These are phyloP conservation scores for Chaenogobius annularis DNA, from an alignment of 2,113 vertebrate species.

Conservation along the genomic window DNA sequence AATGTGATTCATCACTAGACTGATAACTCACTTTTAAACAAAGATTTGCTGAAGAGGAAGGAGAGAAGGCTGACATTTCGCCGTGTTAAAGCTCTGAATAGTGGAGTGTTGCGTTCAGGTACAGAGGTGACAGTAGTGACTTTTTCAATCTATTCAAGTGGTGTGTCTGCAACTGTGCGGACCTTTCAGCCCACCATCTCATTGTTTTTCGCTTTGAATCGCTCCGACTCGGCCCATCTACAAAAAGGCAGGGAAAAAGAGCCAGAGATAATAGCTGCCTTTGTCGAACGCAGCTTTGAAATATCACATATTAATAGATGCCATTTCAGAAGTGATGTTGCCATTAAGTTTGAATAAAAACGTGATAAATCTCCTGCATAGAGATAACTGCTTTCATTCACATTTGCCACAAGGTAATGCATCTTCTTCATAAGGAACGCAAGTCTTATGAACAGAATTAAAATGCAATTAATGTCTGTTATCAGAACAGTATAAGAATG, in stretches of 20 bases:
- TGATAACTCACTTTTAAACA: neutral
- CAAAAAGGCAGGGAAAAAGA: constrained; percentile 10
- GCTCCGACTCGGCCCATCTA: constrained; percentile 46
- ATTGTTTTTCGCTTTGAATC: constrained; percentile 66
- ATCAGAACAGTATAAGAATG: constrained; percentile 29
- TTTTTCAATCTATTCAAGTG: constrained; percentile 58
- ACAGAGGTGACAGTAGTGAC: constrained; percentile 47
- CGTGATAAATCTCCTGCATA: constrained; percentile 62
- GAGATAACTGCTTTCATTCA: constrained; percentile 74
- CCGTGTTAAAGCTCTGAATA: constrained; percentile 28
- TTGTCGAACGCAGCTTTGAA: constrained; percentile 70
- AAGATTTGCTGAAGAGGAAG: constrained; percentile 14
- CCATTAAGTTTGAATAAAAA: constrained; percentile 64
- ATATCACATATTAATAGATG: constrained; percentile 71
- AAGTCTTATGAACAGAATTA: constrained; percentile 17
- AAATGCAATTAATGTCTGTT: constrained; percentile 48
- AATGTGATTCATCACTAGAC: neutral
- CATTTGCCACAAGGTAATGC: constrained; percentile 39
- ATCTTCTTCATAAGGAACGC: constrained; percentile 33
- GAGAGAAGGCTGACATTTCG: constrained; percentile 22
- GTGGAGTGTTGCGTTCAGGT: constrained; percentile 18
- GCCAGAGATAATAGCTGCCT: constrained; percentile 53
- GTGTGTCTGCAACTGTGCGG: constrained; percentile 47
- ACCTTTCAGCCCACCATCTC: constrained; percentile 50
- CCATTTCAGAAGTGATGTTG: constrained; percentile 65